These are phyloP conservation scores for Leucopsar rothschildi DNA, from an alignment of 2,113 vertebrate genomes.

Conservation along the genomic window DNA sequence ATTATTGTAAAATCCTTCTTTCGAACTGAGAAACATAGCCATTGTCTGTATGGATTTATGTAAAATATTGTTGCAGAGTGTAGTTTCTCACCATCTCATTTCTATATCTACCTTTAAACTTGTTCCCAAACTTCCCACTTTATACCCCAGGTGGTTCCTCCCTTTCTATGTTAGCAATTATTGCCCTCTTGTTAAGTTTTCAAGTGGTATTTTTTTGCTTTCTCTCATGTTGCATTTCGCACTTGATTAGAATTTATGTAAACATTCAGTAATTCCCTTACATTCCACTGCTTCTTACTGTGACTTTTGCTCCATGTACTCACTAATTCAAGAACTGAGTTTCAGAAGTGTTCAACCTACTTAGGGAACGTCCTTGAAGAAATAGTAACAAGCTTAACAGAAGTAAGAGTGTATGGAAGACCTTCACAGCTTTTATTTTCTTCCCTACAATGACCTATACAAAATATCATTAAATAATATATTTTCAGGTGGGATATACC, in stretches of 20 bases:
- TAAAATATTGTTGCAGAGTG: not conserved
- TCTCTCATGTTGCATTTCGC: not conserved
- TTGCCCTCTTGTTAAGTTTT: not conserved
- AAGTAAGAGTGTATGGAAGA: not conserved
- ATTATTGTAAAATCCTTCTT: not conserved
- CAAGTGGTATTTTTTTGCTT: not conserved
- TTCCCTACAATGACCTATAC: not conserved
- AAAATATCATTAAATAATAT: conserved; percentile 54
- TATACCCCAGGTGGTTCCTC: not conserved
- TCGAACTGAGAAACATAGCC: not conserved
- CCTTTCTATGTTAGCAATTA: not conserved
- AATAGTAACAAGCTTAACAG: not conserved
- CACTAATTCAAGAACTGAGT: not conserved
- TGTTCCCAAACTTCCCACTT: not conserved
- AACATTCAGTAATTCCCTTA: not conserved
- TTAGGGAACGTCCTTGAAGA: not conserved
- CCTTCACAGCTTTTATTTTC: not conserved
- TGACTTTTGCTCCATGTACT: not conserved
- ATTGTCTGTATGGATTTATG: not conserved
- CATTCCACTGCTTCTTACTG: not conserved
- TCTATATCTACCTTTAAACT: not conserved
- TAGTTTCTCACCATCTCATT: not conserved
- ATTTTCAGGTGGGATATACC: conserved; percentile 49
- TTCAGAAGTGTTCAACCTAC: not conserved
- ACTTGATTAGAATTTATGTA: not conserved